Base-by-base conservation (phyloP, 1,140 invertebrate genomes). In the Myzus persicae region DNA sequence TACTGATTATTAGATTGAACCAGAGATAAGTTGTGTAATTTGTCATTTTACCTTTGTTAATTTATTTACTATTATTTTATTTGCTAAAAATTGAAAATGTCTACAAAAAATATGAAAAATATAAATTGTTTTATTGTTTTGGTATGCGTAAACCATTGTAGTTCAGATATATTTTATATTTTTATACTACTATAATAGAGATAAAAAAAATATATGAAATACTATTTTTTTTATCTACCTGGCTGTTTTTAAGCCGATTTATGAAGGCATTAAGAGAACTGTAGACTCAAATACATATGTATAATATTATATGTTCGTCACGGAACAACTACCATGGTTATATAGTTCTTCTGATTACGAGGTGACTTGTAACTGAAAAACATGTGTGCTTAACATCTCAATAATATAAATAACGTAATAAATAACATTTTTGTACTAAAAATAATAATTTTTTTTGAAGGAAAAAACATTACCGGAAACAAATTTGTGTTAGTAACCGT, bases 391-490 rank as follows among this genome's bases (percentile, higher is more conserved):
- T 82, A 93, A 93, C 91, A 84, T 93, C 46, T 93, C 81, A 93
- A 93, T 93, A 93, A 93, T 48, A 48, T n/a, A 51, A 51, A 84
- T 85, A 54, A 40, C 46, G 40, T 44, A 91, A 67, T n/a, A 91
- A 91, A 26, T 44, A 40, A 91, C 22, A 85, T 93, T 93, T 93
- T 54, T 6, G n/a, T 51, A 85, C 8, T 6, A 9, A 92, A 93
- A 54, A 85, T 24, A 82, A 48, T 82, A 36, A 76, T 76, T 76
- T 92, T 82, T 91, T 91, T 91, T 46, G 76, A 92, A 84, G 76
- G 76, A 93, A 93, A 90, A 84, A 51, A 46, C 91, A 54, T 93
- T 51, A 85, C 91, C 91, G 91, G 91, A 93, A 93, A 93, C 24
- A 84, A 93, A 93, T 84, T 85, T 85, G 81, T 51, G 81, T 84